Evolutionary conservation across 2,888 invertebrate genomes (phyloP), one percentile per base, ranked within the genome.

Genomic region (Apamea anceps): DNA sequence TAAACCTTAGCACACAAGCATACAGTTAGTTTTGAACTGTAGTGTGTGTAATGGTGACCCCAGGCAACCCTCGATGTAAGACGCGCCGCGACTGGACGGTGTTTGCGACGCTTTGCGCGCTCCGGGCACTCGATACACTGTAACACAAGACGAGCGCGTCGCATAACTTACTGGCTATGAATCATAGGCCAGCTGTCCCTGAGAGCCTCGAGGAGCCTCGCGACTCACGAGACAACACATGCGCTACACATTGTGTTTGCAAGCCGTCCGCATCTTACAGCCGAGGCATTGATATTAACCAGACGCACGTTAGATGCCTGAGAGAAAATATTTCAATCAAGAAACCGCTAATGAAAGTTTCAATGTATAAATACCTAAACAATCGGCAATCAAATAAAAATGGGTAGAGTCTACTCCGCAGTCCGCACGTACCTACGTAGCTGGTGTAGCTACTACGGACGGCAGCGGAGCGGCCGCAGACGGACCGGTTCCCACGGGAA

Each of bases 61-160:
- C 57, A 73, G 79, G 60, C 76, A 78, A 76, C 48, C 79, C 32
- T 78, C 83, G 77, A 79, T 85, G 84, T 77, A 66, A 65, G 73
- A 65, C 79, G 68, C 54, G 66, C 28, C 65, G 65, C 71, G 65
- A 73, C 73, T 78, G 70, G 72, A 66, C 32, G 71, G 71, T 78
- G 62, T 70, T 77, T 65, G 82, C 88, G 85, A 85, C 77, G 85
- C 82, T 72, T 79, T 85, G 85, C 88, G 91, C 90, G 89, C 86
- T 87, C 18, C 89, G 84, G 90, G 91, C 91, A 92, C 91, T 89
- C 88, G 92, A 91, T 93, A 91, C 90, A 88, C 83, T 86, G 91
- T 90, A 89, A 90, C 88, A 84, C 82, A 87, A 91, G 88, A 90
- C 85, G 88, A 25, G 21, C 42, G 37, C 42, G 25, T 42, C 45